These are phyloP conservation scores for Serrognathus titanus DNA, from an alignment of 2,888 invertebrate species.

Conservation along the genomic window DNA sequence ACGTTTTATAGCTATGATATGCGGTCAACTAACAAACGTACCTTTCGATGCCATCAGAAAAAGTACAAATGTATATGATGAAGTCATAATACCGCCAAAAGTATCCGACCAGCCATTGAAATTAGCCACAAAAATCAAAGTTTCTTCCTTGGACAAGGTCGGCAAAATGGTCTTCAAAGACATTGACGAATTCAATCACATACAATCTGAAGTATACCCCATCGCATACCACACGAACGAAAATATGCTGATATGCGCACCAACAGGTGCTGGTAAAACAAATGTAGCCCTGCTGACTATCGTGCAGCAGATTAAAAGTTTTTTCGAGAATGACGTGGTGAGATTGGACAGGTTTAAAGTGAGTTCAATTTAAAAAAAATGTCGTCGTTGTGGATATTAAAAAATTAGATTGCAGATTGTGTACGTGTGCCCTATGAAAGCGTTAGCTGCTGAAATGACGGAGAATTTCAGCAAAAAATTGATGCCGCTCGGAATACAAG, in stretches of 20 bases:
- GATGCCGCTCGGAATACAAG: constrained; percentile 70
- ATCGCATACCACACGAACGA: constrained; percentile 95
- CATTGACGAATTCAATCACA: constrained; percentile 82
- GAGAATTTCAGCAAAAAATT: constrained; percentile 85
- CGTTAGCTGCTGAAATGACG: constrained; percentile 98
- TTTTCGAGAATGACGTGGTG: constrained; percentile 76
- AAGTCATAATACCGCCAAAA: constrained; percentile 78
- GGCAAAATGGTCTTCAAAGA: constrained; percentile 88
- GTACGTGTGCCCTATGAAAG: constrained; percentile 99
- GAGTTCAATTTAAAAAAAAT: constrained; percentile 9
- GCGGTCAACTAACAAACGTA: constrained; percentile 44
- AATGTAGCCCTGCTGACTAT: constrained; percentile 95
- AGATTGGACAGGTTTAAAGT: constrained; percentile 92
- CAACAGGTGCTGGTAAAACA: constrained; percentile 98
- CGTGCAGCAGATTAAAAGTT: constrained; percentile 83
- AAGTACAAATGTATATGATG: constrained; percentile 75
- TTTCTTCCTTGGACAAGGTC: constrained; percentile 59
- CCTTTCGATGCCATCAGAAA: constrained; percentile 76
- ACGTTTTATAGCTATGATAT: constrained; percentile 29
- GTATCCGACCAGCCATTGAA: constrained; percentile 45
- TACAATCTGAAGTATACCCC: constrained; percentile 94
- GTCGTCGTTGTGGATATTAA: background rate
- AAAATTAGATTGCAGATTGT: constrained; percentile 65
- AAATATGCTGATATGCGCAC: constrained; percentile 96
- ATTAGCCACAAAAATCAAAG: constrained; percentile 23